A percentile compares a stretch with the other conserved stretches of the same genome.
These are phyloP conservation scores for Eudyptes chrysolophus DNA, from an alignment of 2,113 vertebrate species.

Conservation along the genomic window DNA sequence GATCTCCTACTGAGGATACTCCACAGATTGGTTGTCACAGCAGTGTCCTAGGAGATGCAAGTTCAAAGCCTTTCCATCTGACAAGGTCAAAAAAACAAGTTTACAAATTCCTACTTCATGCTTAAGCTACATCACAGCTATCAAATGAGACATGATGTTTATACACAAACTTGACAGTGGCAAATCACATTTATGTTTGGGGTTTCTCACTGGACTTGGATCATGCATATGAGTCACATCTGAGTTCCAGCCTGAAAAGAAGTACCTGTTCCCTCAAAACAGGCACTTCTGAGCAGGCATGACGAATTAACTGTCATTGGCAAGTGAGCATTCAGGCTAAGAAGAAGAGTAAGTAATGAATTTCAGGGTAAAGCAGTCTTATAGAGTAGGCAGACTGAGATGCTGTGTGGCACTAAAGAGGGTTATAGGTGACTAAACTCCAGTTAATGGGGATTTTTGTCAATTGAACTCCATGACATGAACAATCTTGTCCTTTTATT, in stretches of 20 bases:
- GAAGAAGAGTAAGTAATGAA: not conserved
- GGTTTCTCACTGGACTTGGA: not conserved
- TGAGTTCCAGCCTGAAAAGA: not conserved
- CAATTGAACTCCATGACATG: not conserved
- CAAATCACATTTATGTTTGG: not conserved
- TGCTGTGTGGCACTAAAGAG: not conserved
- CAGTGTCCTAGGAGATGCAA: not conserved
- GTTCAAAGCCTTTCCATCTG: slow-evolving; percentile 7
- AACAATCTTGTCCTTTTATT: not conserved
- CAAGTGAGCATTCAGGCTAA: not conserved
- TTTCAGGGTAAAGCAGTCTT: not conserved
- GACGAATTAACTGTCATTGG: not conserved
- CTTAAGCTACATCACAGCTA: not conserved
- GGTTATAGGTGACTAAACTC: not conserved
- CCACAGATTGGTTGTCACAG: not conserved
- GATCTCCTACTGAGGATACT: not conserved
- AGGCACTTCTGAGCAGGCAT: not conserved
- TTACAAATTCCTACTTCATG: not conserved
- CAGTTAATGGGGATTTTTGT: not conserved
- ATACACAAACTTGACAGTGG: not conserved
- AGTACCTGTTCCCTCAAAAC: not conserved
- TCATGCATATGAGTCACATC: not conserved
- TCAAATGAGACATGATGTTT: not conserved
- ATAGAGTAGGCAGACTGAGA: not conserved
- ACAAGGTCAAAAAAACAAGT: not conserved